These are phyloP conservation scores for Formicarius rufipectus DNA, from an alignment of 2,113 vertebrate genomes.

Conservation along the genomic window DNA sequence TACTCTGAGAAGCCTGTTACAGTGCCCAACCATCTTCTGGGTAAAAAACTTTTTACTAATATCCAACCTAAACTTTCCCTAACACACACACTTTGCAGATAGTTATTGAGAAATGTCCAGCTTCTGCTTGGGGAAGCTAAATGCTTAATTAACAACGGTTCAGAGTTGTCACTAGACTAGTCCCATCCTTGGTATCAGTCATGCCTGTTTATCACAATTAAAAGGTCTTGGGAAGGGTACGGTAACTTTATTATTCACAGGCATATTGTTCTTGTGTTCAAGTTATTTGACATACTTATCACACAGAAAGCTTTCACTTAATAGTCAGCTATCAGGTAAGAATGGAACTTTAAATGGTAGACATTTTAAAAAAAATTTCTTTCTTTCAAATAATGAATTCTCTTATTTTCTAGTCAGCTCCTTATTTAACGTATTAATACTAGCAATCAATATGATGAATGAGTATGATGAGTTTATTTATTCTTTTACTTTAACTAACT, in stretches of 20 bases:
- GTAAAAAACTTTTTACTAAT: neutral
- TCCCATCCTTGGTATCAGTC: neutral
- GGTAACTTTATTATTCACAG: neutral
- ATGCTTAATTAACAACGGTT: neutral
- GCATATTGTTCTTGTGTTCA: neutral
- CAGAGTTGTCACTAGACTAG: neutral
- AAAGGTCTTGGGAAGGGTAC: neutral
- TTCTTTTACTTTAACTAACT: neutral
- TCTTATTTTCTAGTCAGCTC: neutral
- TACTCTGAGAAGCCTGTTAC: neutral
- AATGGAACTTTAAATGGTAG: neutral
- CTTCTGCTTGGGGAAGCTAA: neutral
- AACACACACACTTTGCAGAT: neutral
- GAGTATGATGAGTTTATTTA: neutral
- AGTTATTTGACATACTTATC: neutral
- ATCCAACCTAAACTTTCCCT: neutral
- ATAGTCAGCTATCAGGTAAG: neutral
- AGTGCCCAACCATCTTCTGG: neutral
- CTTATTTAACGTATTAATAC: neutral
- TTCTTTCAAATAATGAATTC: neutral
- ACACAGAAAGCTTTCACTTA: neutral
- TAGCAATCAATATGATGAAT: neutral
- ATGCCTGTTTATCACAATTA: neutral
- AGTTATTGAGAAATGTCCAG: neutral
- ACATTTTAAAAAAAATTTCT: neutral